Percentiles rank a stretch among this genome's conserved stretches.
These are phyloP conservation scores for Portevinia maculata DNA, from an alignment of 2,888 invertebrate species.

Conservation along the genomic window DNA sequence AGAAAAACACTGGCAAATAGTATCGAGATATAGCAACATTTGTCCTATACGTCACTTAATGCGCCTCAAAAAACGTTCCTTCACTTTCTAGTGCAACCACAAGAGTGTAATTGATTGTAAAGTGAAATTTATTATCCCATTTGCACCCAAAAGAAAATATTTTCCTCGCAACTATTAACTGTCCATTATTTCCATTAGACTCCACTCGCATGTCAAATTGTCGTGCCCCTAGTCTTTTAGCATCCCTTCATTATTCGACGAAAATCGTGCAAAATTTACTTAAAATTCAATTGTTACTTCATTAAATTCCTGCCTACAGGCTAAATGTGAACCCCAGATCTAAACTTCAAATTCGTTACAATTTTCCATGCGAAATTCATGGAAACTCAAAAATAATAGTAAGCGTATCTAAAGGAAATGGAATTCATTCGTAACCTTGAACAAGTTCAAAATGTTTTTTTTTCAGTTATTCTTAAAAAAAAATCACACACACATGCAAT, in stretches of 20 bases:
- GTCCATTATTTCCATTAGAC: conserved; percentile 2
- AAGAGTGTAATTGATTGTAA: conserved; percentile 35
- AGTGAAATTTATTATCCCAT: conserved; percentile 41
- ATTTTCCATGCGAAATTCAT: conserved; percentile 37
- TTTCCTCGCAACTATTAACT: conserved; percentile 16
- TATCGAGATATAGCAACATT: no score
- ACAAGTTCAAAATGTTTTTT: conserved; percentile 10
- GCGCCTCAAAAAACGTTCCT: not conserved
- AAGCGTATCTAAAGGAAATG: conserved; percentile 58
- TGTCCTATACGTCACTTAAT: no score
- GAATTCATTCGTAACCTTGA: conserved; percentile 27
- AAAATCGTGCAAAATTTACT: conserved; percentile 54
- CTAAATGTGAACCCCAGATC: conserved; percentile 12
- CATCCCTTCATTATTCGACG: conserved; percentile 36
- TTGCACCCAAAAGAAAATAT: conserved; percentile 9
- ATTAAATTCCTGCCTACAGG: conserved; percentile 56
- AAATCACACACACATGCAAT: not conserved
- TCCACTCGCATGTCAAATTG: conserved; percentile 4
- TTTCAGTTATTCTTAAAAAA: conserved; percentile 13
- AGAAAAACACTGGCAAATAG: no score
- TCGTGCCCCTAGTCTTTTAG: conserved; percentile 36
- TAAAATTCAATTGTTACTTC: conserved; percentile 54
- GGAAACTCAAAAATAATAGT: conserved; percentile 48
- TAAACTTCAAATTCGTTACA: conserved; percentile 35
- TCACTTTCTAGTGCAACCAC: not conserved